Base-by-base conservation (phyloP, 2,797 vertebrate genomes). In the Phoeniculus purpureus region DNA sequence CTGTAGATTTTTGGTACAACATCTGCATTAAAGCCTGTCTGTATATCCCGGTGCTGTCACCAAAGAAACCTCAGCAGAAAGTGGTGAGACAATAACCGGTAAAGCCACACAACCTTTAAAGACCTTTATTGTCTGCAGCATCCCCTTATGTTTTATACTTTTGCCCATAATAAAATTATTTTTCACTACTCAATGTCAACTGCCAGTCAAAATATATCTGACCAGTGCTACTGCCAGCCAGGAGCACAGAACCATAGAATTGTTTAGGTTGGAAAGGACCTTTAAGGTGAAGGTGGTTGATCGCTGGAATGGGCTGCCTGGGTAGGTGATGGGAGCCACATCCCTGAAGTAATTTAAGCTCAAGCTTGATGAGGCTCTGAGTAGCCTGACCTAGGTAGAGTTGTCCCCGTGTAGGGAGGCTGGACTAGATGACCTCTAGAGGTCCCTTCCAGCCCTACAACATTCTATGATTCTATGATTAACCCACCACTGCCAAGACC, bases 101-200 rank as follows among this genome's bases (percentile, higher is more conserved):
- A 52, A 52, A 82, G 37, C 19, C 52, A 77, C 32, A 40, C 50
- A 48, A 29, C 4, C 22, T n/a, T 14, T 68, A 72, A 87, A 93
- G 48, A 47, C 10, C 4, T 51, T 87, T 58, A 40, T 81, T n/a
- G 9, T 73, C 60, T 26, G 26, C 61, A 34, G 15, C 25, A 48
- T 74, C 65, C 23, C 73, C 32, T 82, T 67, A 37, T 34, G 16
- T 20, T 89, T 90, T 82, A 48, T 45, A 55, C 25, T 77, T 80
- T 32, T 54, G 55, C 56, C 43, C 43, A 7, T 65, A 92, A 71
- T 18, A 84, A 93, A 90, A 78, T 20, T 17, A 3, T 6, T 62
- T 54, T 93, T 76, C 32, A 37, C 31, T 72, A 15, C 27, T 67
- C 65, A 11, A 9, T 43, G 45, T 64, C 59, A 79, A 88, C 79